Percentiles rank a stretch among this genome's conserved stretches.
Conservation (phyloP, 1,140 invertebrate species). For the Diachasma alloeum region DNA sequence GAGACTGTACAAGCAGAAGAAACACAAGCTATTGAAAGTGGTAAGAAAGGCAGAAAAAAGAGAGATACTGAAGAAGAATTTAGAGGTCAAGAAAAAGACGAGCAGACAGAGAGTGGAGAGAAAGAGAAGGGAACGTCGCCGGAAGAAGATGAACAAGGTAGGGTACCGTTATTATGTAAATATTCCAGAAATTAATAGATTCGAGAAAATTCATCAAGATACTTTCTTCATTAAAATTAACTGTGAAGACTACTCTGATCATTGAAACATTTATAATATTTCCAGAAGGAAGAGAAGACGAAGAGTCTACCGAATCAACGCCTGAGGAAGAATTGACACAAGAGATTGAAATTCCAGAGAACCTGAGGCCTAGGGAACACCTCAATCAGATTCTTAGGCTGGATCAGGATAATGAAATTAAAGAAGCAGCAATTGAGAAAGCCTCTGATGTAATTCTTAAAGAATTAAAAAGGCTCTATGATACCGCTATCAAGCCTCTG, state of each 20-base stretch:
- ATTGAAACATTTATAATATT: neutral
- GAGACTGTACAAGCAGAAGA: constrained; percentile 12
- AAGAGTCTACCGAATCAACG: constrained; percentile 44
- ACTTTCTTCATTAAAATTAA: no score
- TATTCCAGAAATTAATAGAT: no score
- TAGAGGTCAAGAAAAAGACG: constrained; percentile 11
- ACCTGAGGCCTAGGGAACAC: constrained; percentile 80
- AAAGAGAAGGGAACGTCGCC: constrained; percentile 17
- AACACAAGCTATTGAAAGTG: neutral
- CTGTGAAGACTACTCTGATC: no score
- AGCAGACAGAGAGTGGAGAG: constrained; percentile 2
- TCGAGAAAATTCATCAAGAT: no score
- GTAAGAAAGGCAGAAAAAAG: neutral
- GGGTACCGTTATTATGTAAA: neutral
- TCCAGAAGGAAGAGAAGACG: constrained; percentile 7
- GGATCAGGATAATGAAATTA: constrained; percentile 77
- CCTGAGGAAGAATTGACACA: constrained; percentile 69
- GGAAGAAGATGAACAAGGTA: constrained; percentile 23
- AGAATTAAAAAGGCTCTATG: constrained; percentile 88
- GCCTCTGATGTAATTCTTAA: constrained; percentile 80
- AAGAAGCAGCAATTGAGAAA: constrained; percentile 76
- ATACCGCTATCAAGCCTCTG: constrained; percentile 87
- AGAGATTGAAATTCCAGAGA: constrained; percentile 78
- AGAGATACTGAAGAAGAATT: constrained; percentile 5
- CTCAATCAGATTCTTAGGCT: constrained; percentile 82